Percentiles rank a stretch among this genome's conserved stretches.
These are phyloP conservation scores for Trissolcus japonicus DNA, from an alignment of 2,888 invertebrate species.

Conservation along the genomic window DNA sequence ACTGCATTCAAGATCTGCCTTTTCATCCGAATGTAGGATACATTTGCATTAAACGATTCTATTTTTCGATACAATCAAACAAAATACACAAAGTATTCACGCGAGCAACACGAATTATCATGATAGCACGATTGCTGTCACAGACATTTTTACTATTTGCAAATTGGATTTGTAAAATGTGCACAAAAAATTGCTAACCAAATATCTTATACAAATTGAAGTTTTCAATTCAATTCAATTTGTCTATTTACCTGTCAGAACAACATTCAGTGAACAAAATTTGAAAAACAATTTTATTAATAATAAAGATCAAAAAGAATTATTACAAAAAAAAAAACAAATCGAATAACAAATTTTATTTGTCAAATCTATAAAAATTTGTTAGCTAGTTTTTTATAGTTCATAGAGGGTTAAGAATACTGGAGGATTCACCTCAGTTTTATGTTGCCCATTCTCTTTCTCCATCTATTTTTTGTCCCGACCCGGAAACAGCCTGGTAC, in stretches of 20 bases:
- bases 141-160: not conserved
- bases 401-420: slow-evolving; percentile 56
- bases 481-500: slow-evolving; percentile 68
- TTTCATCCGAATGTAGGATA: slow-evolving; percentile 49
- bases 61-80: slow-evolving; percentile 49
- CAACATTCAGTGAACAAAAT: too few species aligned
- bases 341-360: slow-evolving; percentile 7
- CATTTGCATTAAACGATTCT: slow-evolving; percentile 54
- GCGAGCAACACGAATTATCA: slow-evolving; percentile 9
- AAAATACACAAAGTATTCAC: slow-evolving; percentile 37
- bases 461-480: slow-evolving; percentile 51
- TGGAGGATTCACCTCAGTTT: slow-evolving; percentile 53
- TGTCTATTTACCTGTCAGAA: too few species aligned
- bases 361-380: too few species aligned
- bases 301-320: too few species aligned
- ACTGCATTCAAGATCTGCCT: slow-evolving; percentile 32
- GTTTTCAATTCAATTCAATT: not conserved
- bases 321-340: slow-evolving; percentile 10
- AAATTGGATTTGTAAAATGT: not conserved
- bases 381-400: slow-evolving; percentile 51
- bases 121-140: slow-evolving; percentile 23
- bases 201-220: not conserved
- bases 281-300: too few species aligned
- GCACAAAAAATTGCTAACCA: not conserved
- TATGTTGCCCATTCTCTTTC: slow-evolving; percentile 50